These are phyloP conservation scores for Philereme vetulata DNA, from an alignment of 2,888 invertebrate species.

Conservation along the genomic window DNA sequence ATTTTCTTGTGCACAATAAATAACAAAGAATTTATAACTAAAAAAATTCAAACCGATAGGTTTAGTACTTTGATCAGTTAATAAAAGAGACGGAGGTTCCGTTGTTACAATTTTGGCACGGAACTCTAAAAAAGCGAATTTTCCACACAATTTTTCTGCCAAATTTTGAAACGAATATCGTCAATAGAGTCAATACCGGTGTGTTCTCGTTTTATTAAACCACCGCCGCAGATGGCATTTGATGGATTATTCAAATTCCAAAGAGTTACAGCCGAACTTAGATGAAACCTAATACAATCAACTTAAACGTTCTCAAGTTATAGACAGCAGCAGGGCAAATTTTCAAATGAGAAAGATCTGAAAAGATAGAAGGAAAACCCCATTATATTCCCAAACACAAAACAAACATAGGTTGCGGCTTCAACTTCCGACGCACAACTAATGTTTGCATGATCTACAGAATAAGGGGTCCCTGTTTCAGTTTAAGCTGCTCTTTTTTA, in stretches of 20 bases:
- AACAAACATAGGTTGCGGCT: neutral
- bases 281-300: slow-evolving; percentile 41
- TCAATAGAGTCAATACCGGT: slow-evolving; percentile 17
- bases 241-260: slow-evolving; percentile 55
- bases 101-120: too few species aligned
- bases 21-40: too few species aligned
- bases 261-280: slow-evolving; percentile 44
- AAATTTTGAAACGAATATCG: slow-evolving; percentile 13
- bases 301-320: slow-evolving; percentile 15
- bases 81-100: too few species aligned
- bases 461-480: neutral
- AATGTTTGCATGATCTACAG: neutral
- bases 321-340: too few species aligned
- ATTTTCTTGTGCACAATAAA: too few species aligned
- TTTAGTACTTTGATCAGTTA: too few species aligned
- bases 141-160: slow-evolving; percentile 1
- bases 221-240: slow-evolving; percentile 43
- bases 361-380: too few species aligned
- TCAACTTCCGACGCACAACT: neutral
- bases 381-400: too few species aligned
- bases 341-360: too few species aligned
- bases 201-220: slow-evolving; percentile 37
- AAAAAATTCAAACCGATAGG: too few species aligned
- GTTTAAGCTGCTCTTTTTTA: too few species aligned
- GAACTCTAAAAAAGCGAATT: too few species aligned